These are phyloP conservation scores for Catonia carolina DNA, from an alignment of 2,888 invertebrate genomes.

Conservation along the genomic window DNA sequence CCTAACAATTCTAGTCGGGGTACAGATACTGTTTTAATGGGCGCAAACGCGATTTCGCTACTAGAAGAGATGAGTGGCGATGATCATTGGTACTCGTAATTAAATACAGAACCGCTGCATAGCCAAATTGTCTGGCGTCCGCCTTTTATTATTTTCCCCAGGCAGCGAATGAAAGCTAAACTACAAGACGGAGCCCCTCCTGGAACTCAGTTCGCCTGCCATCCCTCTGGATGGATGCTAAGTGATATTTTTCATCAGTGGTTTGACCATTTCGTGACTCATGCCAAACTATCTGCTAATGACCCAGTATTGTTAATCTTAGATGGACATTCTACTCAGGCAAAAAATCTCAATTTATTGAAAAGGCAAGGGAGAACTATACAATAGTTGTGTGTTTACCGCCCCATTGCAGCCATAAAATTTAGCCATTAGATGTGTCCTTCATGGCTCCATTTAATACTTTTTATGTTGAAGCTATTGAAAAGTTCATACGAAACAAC, in stretches of 20 bases:
- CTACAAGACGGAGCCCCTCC: constrained; percentile 37
- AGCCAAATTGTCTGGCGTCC: too few species aligned
- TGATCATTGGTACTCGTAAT: too few species aligned
- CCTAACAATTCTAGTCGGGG: too few species aligned
- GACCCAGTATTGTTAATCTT: constrained; percentile 38
- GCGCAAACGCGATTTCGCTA: too few species aligned
- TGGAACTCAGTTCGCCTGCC: constrained; percentile 35
- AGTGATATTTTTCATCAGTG: constrained; percentile 34
- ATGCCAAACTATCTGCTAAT: constrained; percentile 32
- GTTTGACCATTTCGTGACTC: constrained; percentile 40
- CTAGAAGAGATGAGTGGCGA: too few species aligned
- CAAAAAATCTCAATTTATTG: too few species aligned
- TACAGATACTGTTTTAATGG: too few species aligned
- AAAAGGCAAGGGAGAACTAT: constrained; percentile 39
- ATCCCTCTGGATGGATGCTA: constrained; percentile 38
- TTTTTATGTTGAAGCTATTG: constrained; percentile 23
- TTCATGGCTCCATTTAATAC: constrained; percentile 25
- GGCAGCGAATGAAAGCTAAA: constrained; percentile 36
- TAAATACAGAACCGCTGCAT: too few species aligned
- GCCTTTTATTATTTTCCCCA: too few species aligned
- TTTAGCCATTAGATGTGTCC: constrained; percentile 24
- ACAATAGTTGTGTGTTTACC: constrained; percentile 39
- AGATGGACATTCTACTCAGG: too few species aligned
- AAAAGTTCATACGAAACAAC: constrained; percentile 17
- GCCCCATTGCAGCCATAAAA: constrained; percentile 32